phyloP scores from a whole-genome alignment of 2,797 vertebrate species.

The Carcharodon carcharias region DNA sequence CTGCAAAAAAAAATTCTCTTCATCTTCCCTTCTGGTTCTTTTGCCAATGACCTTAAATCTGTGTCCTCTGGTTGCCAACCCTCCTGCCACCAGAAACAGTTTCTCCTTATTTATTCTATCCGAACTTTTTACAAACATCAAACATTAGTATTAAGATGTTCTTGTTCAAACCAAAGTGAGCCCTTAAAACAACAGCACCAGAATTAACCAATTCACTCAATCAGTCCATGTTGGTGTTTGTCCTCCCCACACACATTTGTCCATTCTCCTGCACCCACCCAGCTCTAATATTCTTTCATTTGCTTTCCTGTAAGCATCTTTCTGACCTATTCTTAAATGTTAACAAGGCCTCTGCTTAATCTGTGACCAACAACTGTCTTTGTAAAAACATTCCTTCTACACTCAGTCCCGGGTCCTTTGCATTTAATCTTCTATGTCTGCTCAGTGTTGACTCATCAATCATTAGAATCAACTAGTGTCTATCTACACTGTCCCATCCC shows the following conservation, averaged over 20 bases:
- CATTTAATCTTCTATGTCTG: neutral
- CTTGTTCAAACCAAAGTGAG: neutral
- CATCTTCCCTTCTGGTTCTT: neutral
- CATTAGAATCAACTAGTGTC: neutral
- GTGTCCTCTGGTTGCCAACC: neutral
- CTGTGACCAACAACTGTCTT: neutral
- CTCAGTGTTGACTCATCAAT: neutral
- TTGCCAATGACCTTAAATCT: neutral
- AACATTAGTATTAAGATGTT: neutral
- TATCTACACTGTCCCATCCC: neutral
- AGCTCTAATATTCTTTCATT: neutral
- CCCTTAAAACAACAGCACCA: neutral
- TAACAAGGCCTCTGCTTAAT: neutral
- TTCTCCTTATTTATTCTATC: neutral
- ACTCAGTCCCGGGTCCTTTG: neutral
- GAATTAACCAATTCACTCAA: neutral
- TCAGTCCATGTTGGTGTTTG: neutral
- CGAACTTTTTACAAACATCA: neutral
- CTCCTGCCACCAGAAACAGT: neutral
- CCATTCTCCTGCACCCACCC: neutral
- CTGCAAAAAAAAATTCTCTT: neutral
- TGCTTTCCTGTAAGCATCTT: neutral
- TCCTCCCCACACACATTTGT: neutral
- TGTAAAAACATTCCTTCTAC: neutral
- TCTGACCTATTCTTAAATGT: neutral